Percentiles rank a stretch among this genome's conserved stretches.
These are phyloP conservation scores for Hemistola chrysoprasaria DNA, from an alignment of 2,888 invertebrate species.

Conservation along the genomic window DNA sequence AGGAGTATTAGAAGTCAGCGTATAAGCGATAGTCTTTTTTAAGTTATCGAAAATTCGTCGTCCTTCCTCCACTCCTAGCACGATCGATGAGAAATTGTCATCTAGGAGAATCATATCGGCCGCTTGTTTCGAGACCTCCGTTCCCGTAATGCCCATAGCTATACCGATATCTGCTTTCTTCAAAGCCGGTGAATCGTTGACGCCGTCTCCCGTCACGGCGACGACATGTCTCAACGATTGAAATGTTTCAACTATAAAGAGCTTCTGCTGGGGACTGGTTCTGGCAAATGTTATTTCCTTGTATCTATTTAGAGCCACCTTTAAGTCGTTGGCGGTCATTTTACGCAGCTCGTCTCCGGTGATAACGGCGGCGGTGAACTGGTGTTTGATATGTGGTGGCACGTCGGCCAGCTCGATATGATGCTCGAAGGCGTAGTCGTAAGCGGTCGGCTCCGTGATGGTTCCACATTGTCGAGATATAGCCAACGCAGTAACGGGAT, in stretches of 20 bases:
- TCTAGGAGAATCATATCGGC: constrained; percentile 95
- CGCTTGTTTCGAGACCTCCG: constrained; percentile 92
- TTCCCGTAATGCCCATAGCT: constrained; percentile 90
- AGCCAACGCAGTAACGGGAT: constrained; percentile 88
- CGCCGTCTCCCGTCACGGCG: constrained; percentile 94
- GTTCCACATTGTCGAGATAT: constrained; percentile 86
- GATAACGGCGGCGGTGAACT: constrained; percentile 63
- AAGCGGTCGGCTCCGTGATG: constrained; percentile 84
- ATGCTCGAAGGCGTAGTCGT: constrained; percentile 86
- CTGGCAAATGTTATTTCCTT: constrained; percentile 89
- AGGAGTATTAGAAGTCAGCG: constrained; percentile 91
- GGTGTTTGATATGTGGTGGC: constrained; percentile 64
- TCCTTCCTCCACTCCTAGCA: constrained; percentile 91
- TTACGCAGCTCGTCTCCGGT: constrained; percentile 81
- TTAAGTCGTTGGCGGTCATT: constrained; percentile 80
- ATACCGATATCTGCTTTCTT: constrained; percentile 93
- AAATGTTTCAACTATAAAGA: constrained; percentile 88
- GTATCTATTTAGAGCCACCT: constrained; percentile 81
- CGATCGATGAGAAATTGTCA: constrained; percentile 94
- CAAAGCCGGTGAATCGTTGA: constrained; percentile 93
- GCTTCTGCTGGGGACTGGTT: constrained; percentile 86
- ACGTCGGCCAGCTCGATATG: constrained; percentile 79
- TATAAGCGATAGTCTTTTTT: constrained; percentile 93
- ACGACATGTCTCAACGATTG: constrained; percentile 90
- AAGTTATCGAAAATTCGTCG: constrained; percentile 92